phyloP scores from a whole-genome alignment of 2,797 vertebrate genomes.

The Sciurus carolinensis region DNA sequence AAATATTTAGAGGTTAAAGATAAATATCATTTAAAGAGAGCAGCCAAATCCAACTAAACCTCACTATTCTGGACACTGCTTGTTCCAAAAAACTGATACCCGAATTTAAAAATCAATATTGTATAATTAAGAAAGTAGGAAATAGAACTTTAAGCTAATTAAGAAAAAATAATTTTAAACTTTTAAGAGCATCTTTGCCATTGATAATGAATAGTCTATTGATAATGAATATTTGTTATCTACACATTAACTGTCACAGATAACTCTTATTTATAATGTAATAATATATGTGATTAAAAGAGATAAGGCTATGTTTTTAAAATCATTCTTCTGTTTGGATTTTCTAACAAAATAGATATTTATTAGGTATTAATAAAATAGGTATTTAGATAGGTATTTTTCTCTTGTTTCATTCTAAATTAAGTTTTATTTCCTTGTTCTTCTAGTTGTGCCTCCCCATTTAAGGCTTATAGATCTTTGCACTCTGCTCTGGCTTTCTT shows the following conservation, averaged over 20 bases:
- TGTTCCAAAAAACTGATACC: slow-evolving; percentile 41
- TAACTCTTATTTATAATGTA: neutral
- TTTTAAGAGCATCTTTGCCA: slow-evolving; percentile 48
- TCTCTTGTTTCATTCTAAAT: slow-evolving; percentile 32
- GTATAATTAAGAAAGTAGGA: neutral
- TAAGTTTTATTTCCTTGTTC: slow-evolving; percentile 33
- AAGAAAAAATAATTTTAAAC: slow-evolving; percentile 16
- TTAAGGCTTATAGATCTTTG: slow-evolving; percentile 7
- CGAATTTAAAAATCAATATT: slow-evolving; percentile 47
- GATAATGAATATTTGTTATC: slow-evolving; percentile 32
- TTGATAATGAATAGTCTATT: slow-evolving; percentile 26
- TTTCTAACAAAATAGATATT: slow-evolving; percentile 11
- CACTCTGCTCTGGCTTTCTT: neutral
- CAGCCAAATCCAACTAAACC: slow-evolving; percentile 29
- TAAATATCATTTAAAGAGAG: slow-evolving; percentile 50
- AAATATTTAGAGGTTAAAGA: slow-evolving; percentile 68
- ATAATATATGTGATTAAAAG: slow-evolving; percentile 26
- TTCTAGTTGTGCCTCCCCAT: slow-evolving; percentile 2
- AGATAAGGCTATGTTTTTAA: slow-evolving; percentile 42
- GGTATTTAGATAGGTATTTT: neutral
- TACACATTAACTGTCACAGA: neutral
- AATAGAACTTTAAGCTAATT: slow-evolving; percentile 7
- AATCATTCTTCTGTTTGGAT: slow-evolving; percentile 38
- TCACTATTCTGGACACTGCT: slow-evolving; percentile 22
- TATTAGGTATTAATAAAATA: no score